Base-by-base conservation (phyloP, 2,888 invertebrate genomes). In the Latheticus oryzae region DNA sequence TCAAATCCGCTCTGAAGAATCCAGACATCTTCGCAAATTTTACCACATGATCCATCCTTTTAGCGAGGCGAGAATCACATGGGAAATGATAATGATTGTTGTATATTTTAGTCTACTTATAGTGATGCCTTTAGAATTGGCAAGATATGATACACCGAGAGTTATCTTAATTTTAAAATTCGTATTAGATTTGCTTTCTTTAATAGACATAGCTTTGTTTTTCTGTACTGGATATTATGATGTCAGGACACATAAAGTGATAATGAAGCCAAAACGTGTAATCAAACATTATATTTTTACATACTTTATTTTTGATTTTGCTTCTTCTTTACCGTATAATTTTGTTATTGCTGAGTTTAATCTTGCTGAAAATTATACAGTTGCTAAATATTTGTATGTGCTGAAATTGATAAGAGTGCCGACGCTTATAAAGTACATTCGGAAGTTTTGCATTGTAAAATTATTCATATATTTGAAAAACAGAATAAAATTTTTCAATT, bases 11-110 rank as follows among this genome's bases (percentile, higher is more conserved):
- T 32, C 42, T 2, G 69, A 67, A 30, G 57, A 64, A 17, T 48
- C 54, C 11, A 50, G 63, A 50, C 65, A 67, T 35, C 37, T 69
- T 12, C 13, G 56, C 12, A 45, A 63, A 23, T 61, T 59, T 28
- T 58, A 55, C 28, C 50, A 54, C 12, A 65, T 64, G 16, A 61
- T 67, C 1, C 69, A 69, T 37, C 69, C 69, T 0, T 69, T 65
- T 19, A 69, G 69, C 26, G 57, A 42, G 12, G 52, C 52, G 3
- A 61, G 61, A 17, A 45, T 53, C 12, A 53, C 42, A 17, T 65
- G 62, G 61, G 61, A 61, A 17, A 59, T 55, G 33, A 42, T 61
- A 11, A 58, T 66, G 55, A 55, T 57, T 7, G n/a, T 63, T 17
- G 37, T 61, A 1, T 64, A 57, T 21, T n/a, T 55, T 2, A 17